Evolutionary conservation across 1,140 invertebrate genomes (phyloP).

Genomic region (Rhopalosiphum maidis): DNA sequence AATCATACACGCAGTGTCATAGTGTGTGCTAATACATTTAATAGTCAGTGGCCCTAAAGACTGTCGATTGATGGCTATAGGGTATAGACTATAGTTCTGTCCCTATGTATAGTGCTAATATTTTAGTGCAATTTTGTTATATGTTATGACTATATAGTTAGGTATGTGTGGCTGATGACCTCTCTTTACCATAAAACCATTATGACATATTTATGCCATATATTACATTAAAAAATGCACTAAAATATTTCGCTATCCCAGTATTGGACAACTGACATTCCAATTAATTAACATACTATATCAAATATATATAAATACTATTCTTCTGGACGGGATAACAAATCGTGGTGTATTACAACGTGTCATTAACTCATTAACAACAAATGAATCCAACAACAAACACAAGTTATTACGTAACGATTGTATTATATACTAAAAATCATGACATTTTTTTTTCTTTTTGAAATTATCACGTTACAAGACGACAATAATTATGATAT

Average conservation of each 20-base stretch:
- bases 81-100: neutral
- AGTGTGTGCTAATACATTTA: too few species aligned
- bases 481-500: too few species aligned
- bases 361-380: neutral
- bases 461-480: neutral
- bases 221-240: neutral
- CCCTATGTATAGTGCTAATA: neutral
- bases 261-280: neutral
- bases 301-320: neutral
- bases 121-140: neutral
- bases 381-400: neutral
- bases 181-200: neutral
- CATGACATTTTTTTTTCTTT: neutral
- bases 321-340: neutral
- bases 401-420: neutral
- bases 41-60: neutral
- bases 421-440: too few species aligned
- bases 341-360: neutral
- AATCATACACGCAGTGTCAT: too few species aligned
- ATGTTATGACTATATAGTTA: neutral
- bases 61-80: neutral
- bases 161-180: neutral
- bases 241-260: neutral
- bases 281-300: neutral
- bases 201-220: neutral